Percentiles rank a stretch among this genome's conserved stretches.
These are phyloP conservation scores for Laspeyria flexula DNA, from an alignment of 2,888 invertebrate genomes.

Conservation along the genomic window DNA sequence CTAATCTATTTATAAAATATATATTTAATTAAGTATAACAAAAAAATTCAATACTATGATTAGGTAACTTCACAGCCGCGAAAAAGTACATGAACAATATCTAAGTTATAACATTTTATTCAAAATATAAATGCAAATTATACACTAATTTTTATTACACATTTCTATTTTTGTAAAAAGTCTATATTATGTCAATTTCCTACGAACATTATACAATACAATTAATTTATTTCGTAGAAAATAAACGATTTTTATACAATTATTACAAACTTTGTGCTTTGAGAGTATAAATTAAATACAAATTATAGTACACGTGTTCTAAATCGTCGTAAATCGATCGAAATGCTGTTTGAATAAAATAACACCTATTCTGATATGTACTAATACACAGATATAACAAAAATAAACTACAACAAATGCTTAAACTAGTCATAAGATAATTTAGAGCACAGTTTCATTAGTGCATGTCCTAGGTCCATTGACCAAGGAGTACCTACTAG, in stretches of 20 bases:
- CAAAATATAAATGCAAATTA: slow-evolving; percentile 38
- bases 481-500: slow-evolving; percentile 92
- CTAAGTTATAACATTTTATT: slow-evolving; percentile 13
- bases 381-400: slow-evolving; percentile 33
- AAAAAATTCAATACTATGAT: slow-evolving; percentile 49
- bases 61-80: slow-evolving; percentile 62
- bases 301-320: background rate
- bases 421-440: slow-evolving; percentile 32
- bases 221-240: slow-evolving; percentile 23
- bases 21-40: slow-evolving; percentile 22
- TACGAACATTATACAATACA: slow-evolving; percentile 19
- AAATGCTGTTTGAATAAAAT: slow-evolving; percentile 12
- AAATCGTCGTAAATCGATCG: slow-evolving; percentile 17
- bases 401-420: slow-evolving; percentile 22
- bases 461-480: slow-evolving; percentile 94
- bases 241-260: slow-evolving; percentile 13
- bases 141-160: slow-evolving; percentile 23
- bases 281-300: slow-evolving; percentile 3
- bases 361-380: slow-evolving; percentile 34
- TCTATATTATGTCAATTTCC: slow-evolving; percentile 17
- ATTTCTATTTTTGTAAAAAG: slow-evolving; percentile 26
- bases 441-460: slow-evolving; percentile 92
- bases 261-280: slow-evolving; percentile 15
- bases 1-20: slow-evolving; percentile 55
- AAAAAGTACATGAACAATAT: slow-evolving; percentile 64